Base-by-base conservation (phyloP, 2,113 vertebrate species). In the Vireo altiloquus region DNA sequence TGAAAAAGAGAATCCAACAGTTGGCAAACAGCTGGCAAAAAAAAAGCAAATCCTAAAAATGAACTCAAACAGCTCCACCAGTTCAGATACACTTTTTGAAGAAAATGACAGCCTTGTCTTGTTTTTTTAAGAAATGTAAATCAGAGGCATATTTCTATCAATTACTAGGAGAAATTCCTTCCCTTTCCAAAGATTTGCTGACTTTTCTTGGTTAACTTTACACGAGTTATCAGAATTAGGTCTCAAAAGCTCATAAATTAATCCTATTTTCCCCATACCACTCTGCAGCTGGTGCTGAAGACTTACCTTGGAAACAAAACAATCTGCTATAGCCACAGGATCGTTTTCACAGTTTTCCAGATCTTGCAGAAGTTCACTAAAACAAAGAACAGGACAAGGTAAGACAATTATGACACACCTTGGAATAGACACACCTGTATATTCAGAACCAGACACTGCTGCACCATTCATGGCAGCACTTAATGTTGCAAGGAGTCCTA, bases 221-320 rank as follows among this genome's bases (percentile, higher is more conserved):
- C 5, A 40, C 23, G 33, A 85, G 9, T 40, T 64, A 47, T 46
- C 46, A 91, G 28, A 49, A 89, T 87, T 60, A 87, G 24, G 68
- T 65, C 35, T 63, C 61, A 54, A 66, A 78, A 94, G 44, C 13
- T 65, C 75, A 69, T 11, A 46, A 20, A 52, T 37, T 49, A 50
- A 64, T 68, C 56, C 47, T 65, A 76, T 64, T 82, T 52, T 13
- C 37, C 56, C 18, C 54, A 31, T 8, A 64, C 31, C 17, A 63
- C 71, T 83, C 49, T 61, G 61, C 33, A 82, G 4, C n/a, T n/a
- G 46, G 11, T 13, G 39, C 40, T 50, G n/a, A 61, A 56, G 23
- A 59, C 97, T 98, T 98, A 99, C 99, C 99, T 99, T 99, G 87
- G 99, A 99, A 90, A 99, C 99, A 88, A 99, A 99, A 88, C 98